These are phyloP conservation scores for Luehdorfia chinensis DNA, from an alignment of 1,140 invertebrate genomes.

Conservation along the genomic window DNA sequence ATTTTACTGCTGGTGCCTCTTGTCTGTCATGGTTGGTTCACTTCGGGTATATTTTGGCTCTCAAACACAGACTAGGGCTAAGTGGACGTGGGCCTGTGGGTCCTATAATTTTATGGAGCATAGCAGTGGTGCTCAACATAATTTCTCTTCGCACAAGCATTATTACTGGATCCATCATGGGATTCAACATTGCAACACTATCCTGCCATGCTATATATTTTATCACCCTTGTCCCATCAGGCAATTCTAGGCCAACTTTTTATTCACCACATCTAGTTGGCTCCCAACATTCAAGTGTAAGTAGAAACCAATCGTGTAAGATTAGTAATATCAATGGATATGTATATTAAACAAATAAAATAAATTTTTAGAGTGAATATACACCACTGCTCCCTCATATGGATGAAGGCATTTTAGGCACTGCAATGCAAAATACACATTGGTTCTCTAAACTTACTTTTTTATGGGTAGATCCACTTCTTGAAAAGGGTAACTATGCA, in stretches of 20 bases:
- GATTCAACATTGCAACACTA: slow-evolving; percentile 73
- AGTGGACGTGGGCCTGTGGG: slow-evolving; percentile 85
- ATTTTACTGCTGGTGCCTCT: slow-evolving; percentile 82
- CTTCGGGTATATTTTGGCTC: slow-evolving; percentile 83
- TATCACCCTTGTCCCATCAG: slow-evolving; percentile 80
- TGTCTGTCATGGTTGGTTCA: slow-evolving; percentile 88
- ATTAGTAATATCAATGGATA: too few species aligned
- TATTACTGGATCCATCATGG: slow-evolving; percentile 53
- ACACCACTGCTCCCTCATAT: slow-evolving; percentile 78
- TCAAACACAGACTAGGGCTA: slow-evolving; percentile 80
- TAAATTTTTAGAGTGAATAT: slow-evolving; percentile 73
- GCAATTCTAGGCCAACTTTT: slow-evolving; percentile 67
- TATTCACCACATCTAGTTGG: slow-evolving; percentile 73
- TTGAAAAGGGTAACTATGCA: slow-evolving; percentile 85
- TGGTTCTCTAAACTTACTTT: slow-evolving; percentile 88
- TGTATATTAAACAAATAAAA: too few species aligned
- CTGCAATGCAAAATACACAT: slow-evolving; percentile 87
- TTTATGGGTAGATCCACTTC: slow-evolving; percentile 91
- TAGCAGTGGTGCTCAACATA: slow-evolving; percentile 80
- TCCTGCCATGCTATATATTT: slow-evolving; percentile 79
- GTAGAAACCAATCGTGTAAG: too few species aligned
- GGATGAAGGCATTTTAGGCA: slow-evolving; percentile 82
- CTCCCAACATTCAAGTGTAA: slow-evolving; percentile 77
- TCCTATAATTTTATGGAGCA: slow-evolving; percentile 81
- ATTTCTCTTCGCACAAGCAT: slow-evolving; percentile 77